A percentile compares a stretch with the other conserved stretches of the same genome.
These are phyloP conservation scores for Gryllus bimaculatus DNA, from an alignment of 1,140 invertebrate species.

Conservation along the genomic window DNA sequence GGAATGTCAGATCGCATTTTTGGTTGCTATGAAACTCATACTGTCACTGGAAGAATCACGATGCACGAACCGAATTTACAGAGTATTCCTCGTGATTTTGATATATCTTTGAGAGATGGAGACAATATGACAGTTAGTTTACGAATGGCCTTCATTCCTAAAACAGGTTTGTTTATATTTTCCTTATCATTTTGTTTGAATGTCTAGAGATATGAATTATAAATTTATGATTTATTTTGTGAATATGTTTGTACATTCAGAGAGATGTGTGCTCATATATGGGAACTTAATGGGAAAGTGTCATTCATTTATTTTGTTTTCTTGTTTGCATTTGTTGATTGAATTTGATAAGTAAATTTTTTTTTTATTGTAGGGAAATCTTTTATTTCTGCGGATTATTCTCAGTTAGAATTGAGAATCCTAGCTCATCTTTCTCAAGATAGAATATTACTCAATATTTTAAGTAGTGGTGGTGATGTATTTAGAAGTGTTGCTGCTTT, in stretches of 20 bases:
- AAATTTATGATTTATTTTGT: background rate
- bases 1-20: slow-evolving; percentile 54
- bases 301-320: background rate
- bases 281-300: too few species aligned
- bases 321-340: slow-evolving; percentile 6
- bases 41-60: slow-evolving; percentile 79
- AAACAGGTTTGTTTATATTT: slow-evolving; percentile 33
- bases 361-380: slow-evolving; percentile 31
- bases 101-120: slow-evolving; percentile 34
- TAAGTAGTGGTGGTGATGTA: slow-evolving; percentile 69
- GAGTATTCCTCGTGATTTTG: slow-evolving; percentile 81
- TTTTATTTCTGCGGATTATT: slow-evolving; percentile 88
- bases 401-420: slow-evolving; percentile 88
- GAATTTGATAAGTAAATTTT: background rate
- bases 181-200: slow-evolving; percentile 21
- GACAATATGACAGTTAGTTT: slow-evolving; percentile 27
- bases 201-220: too few species aligned
- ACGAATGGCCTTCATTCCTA: slow-evolving; percentile 57
- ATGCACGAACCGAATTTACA: slow-evolving; percentile 92
- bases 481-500: slow-evolving; percentile 78
- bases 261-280: too few species aligned
- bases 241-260: background rate
- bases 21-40: slow-evolving; percentile 64
- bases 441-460: slow-evolving; percentile 52
- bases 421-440: slow-evolving; percentile 85